phyloP scores from a whole-genome alignment of 2,113 vertebrate genomes.

The Bos indicus region DNA sequence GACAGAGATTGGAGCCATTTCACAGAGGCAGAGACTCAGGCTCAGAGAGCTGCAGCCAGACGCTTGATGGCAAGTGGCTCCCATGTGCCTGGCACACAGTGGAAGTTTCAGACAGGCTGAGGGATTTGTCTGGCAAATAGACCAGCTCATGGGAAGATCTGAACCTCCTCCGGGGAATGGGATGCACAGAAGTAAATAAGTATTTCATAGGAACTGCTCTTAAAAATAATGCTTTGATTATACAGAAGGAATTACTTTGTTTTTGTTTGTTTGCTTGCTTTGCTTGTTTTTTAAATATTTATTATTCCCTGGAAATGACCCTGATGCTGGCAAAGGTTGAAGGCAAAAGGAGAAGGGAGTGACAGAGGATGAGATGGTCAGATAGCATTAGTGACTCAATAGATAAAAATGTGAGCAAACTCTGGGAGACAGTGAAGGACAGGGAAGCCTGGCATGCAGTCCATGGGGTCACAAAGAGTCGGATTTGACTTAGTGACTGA shows the following conservation, averaged over 20 bases:
- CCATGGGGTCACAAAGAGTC: neutral
- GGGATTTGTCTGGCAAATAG: neutral
- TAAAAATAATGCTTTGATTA: neutral
- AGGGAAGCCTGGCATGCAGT: neutral
- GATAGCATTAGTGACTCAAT: neutral
- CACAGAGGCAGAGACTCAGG: neutral
- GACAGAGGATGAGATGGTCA: neutral
- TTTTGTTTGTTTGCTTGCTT: neutral
- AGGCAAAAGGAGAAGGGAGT: neutral
- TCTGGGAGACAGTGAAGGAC: neutral
- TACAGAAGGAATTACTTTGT: neutral
- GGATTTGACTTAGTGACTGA: neutral
- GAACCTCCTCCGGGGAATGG: too few relatives aligned
- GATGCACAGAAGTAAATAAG: neutral
- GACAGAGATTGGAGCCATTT: neutral
- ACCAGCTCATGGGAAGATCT: neutral
- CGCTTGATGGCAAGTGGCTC: fast-evolving
- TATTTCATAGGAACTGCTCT: neutral
- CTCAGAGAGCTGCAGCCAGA: neutral
- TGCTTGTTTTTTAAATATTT: neutral
- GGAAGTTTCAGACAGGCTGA: neutral
- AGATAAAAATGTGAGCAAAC: neutral
- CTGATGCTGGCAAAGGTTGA: neutral
- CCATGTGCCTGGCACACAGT: fast-evolving
- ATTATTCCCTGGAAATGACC: neutral